Conservation (phyloP, 2,888 invertebrate species). For the Orchesellides sinensis region DNA sequence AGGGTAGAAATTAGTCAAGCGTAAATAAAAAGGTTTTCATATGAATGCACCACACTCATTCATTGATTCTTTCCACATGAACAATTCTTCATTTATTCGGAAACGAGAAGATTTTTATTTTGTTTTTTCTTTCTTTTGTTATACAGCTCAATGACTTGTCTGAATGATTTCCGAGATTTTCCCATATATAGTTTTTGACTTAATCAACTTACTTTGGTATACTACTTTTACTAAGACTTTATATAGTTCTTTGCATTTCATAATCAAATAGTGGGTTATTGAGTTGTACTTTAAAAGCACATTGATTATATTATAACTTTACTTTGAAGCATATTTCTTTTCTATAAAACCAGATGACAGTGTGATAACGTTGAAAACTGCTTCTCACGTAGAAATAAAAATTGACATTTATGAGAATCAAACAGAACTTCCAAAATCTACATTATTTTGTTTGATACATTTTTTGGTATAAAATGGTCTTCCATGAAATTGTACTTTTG, state of each 20-base stretch:
- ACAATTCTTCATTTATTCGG: conserved; percentile 57
- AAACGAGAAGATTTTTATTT: conserved; percentile 42
- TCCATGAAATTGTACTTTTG: conserved; percentile 32
- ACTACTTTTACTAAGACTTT: no score
- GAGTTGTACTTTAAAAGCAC: no score
- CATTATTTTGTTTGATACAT: conserved; percentile 36
- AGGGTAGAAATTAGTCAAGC: conserved; percentile 43
- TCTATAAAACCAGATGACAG: no score
- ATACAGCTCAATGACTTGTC: conserved; percentile 53
- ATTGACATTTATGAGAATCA: neutral
- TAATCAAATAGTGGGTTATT: no score
- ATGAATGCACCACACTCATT: conserved; percentile 67
- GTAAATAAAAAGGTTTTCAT: conserved; percentile 63
- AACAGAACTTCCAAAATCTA: conserved; percentile 28
- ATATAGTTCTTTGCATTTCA: no score
- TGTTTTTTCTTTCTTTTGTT: conserved; percentile 43
- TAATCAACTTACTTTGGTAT: no score
- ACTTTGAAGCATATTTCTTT: no score
- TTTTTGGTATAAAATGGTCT: conserved; percentile 11
- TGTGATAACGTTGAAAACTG: no score
- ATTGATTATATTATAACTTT: no score
- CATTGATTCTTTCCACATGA: conserved; percentile 61
- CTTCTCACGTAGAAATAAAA: no score
- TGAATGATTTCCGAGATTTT: conserved; percentile 41
- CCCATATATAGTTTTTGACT: no score